Conservation (phyloP, 2,797 vertebrate species). For the Thaleichthys pacificus region DNA sequence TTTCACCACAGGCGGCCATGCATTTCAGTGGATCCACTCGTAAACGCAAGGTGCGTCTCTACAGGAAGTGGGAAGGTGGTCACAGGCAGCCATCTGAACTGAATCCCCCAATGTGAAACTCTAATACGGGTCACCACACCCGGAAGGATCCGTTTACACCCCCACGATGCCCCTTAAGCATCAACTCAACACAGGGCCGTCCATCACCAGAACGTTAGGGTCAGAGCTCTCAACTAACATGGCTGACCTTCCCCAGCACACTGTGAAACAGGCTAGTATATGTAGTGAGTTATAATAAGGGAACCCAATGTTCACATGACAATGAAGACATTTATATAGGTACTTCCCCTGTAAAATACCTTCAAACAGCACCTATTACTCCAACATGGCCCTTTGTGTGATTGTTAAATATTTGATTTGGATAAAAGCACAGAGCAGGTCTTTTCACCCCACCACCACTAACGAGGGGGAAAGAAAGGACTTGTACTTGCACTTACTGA, state of each 20-base stretch:
- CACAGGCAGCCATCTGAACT: neutral
- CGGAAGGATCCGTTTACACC: neutral
- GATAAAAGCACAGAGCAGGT: neutral
- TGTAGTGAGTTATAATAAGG: neutral
- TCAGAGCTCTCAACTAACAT: neutral
- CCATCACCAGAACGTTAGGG: neutral
- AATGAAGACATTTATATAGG: neutral
- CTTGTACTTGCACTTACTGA: slow-evolving; percentile 72
- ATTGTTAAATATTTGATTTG: slow-evolving; percentile 10
- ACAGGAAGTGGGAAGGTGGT: neutral
- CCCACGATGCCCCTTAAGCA: neutral
- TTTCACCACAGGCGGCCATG: too few species aligned
- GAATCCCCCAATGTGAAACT: neutral
- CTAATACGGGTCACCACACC: neutral
- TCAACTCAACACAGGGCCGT: neutral
- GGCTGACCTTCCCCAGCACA: neutral
- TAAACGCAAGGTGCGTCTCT: neutral
- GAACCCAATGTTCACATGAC: too few species aligned
- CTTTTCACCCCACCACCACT: neutral
- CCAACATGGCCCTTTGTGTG: neutral
- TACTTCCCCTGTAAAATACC: too few species aligned
- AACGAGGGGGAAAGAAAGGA: neutral
- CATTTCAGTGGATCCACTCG: neutral
- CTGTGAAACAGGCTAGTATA: neutral
- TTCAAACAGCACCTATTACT: neutral